These are phyloP conservation scores for Syngnathus scovelli DNA, from an alignment of 2,113 vertebrate genomes.

Conservation along the genomic window DNA sequence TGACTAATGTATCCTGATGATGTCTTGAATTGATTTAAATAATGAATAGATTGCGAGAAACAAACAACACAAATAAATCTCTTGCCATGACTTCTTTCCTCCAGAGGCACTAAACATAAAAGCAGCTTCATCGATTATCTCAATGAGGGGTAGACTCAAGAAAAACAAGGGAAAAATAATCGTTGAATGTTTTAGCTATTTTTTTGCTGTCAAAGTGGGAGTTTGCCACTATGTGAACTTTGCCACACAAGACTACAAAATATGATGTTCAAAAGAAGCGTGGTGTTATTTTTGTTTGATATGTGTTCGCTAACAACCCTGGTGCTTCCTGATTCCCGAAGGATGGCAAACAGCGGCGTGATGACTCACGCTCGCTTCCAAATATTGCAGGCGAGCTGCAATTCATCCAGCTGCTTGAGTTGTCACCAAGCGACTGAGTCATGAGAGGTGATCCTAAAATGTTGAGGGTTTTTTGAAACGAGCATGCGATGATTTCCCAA, in stretches of 20 bases:
- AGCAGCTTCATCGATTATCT: neutral
- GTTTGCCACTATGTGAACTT: neutral
- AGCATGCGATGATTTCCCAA: slow-evolving; percentile 37
- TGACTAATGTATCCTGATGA: slow-evolving; percentile 18
- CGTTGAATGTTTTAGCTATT: too few relatives aligned
- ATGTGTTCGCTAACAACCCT: neutral
- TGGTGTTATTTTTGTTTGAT: neutral
- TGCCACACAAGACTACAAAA: neutral
- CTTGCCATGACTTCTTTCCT: slow-evolving; percentile 3
- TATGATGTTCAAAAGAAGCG: neutral
- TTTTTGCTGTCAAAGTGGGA: neutral
- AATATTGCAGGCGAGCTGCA: slow-evolving; percentile 27
- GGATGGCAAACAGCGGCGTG: neutral
- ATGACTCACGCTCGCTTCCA: neutral
- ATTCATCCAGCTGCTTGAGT: slow-evolving; percentile 25
- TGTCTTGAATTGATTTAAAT: slow-evolving; percentile 4
- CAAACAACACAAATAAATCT: slow-evolving; percentile 3
- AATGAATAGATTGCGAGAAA: slow-evolving; percentile 2
- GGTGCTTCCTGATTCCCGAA: neutral
- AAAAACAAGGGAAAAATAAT: neutral
- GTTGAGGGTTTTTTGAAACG: slow-evolving; percentile 34
- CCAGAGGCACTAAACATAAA: neutral
- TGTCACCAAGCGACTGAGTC: slow-evolving; percentile 29
- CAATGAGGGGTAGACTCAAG: neutral
- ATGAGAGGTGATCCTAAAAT: slow-evolving; percentile 46